Percentiles rank a stretch among this genome's conserved stretches.
phyloP scores from a whole-genome alignment of 2,113 vertebrate species.

The Acanthochromis polyacanthus region DNA sequence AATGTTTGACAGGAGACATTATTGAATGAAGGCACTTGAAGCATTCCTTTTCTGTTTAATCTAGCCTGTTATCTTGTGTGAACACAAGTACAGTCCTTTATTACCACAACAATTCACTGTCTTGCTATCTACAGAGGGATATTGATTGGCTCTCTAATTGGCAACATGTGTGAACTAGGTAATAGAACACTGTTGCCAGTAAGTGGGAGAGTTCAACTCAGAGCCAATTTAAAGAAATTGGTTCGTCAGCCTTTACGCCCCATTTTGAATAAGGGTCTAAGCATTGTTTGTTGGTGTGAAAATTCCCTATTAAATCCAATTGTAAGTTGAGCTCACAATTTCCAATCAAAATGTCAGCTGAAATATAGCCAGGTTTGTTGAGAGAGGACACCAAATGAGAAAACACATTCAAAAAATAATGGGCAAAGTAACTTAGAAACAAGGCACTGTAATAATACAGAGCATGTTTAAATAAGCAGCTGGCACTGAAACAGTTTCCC shows the following conservation, averaged over 20 bases:
- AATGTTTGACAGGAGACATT: slow-evolving; percentile 10
- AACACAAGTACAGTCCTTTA: slow-evolving; percentile 26
- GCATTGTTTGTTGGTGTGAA: slow-evolving; percentile 35
- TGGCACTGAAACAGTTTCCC: slow-evolving; percentile 54
- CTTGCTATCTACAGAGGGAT: slow-evolving; percentile 20
- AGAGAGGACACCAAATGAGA: slow-evolving; percentile 22
- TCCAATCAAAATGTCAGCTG: slow-evolving; percentile 28
- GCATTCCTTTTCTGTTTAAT: slow-evolving; percentile 36
- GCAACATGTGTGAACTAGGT: slow-evolving; percentile 46
- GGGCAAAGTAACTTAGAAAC: slow-evolving; percentile 47
- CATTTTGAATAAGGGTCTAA: slow-evolving; percentile 34
- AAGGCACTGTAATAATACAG: slow-evolving; percentile 53
- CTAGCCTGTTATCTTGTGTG: slow-evolving; percentile 5
- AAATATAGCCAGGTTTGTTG: slow-evolving; percentile 30
- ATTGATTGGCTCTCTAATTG: slow-evolving; percentile 68
- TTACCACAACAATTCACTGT: slow-evolving; percentile 42
- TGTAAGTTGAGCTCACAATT: slow-evolving; percentile 20
- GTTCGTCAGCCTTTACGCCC: slow-evolving; percentile 49
- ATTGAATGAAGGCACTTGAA: slow-evolving; percentile 33
- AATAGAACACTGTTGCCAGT: slow-evolving; percentile 13
- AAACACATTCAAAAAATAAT: slow-evolving; percentile 54
- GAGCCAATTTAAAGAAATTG: slow-evolving; percentile 56
- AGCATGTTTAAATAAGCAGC: slow-evolving; percentile 67
- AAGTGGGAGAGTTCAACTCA: slow-evolving; percentile 23
- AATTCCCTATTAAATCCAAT: slow-evolving; percentile 31